A percentile compares a stretch with the other conserved stretches of the same genome.
phyloP scores from a whole-genome alignment of 2,888 invertebrate genomes.

The Troides aeacus region DNA sequence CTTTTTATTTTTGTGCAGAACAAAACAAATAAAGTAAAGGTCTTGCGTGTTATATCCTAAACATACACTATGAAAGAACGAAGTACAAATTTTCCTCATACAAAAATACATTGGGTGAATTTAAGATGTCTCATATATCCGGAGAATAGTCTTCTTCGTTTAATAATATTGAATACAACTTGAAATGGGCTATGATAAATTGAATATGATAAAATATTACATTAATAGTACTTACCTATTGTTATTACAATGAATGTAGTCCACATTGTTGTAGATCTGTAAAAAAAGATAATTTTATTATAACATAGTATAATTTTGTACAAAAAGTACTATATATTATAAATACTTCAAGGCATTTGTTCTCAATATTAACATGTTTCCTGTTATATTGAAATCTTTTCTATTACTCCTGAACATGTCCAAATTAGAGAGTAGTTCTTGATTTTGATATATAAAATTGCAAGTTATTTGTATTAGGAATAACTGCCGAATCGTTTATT shows the following conservation, averaged over 20 bases:
- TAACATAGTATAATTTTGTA: neutral
- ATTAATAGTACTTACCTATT: slow-evolving; percentile 15
- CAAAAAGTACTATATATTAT: neutral
- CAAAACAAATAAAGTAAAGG: neutral
- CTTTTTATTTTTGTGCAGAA: neutral
- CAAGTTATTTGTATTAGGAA: too few relatives aligned
- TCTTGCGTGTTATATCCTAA: slow-evolving; percentile 9
- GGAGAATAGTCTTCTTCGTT: too few relatives aligned
- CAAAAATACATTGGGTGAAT: slow-evolving; percentile 1
- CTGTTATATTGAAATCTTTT: too few relatives aligned
- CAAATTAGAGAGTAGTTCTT: too few relatives aligned
- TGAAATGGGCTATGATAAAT: too few relatives aligned
- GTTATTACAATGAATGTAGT: slow-evolving; percentile 1
- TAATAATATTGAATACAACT: too few relatives aligned
- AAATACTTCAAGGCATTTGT: neutral
- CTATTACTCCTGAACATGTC: too few relatives aligned
- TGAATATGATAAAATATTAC: too few relatives aligned
- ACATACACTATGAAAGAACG: slow-evolving; percentile 4
- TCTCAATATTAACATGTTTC: too few relatives aligned
- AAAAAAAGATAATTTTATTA: slow-evolving; percentile 4
- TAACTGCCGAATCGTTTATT: too few relatives aligned
- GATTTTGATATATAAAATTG: too few relatives aligned
- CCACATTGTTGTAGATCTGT: slow-evolving; percentile 22
- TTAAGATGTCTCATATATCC: neutral
- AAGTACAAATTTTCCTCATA: slow-evolving; percentile 8